A percentile compares a stretch with the other conserved stretches of the same genome.
phyloP scores from a whole-genome alignment of 1,140 invertebrate genomes.

The Mya arenaria region DNA sequence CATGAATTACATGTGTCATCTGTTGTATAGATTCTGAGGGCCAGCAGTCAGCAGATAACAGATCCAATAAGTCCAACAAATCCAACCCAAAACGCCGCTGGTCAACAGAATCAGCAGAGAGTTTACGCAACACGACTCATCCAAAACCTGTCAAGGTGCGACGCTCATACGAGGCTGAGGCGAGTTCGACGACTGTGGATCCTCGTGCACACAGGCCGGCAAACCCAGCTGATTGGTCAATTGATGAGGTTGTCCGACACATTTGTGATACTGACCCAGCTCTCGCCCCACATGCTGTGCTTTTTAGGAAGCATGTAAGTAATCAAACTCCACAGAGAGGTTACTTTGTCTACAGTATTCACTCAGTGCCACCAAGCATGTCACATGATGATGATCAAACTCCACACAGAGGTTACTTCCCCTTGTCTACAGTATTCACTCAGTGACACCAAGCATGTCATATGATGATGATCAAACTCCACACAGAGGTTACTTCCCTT shows the following conservation, averaged over 20 bases:
- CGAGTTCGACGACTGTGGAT: conserved; percentile 80
- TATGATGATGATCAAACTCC: too few species aligned
- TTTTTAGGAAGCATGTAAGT: conserved; percentile 96
- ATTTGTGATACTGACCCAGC: conserved; percentile 92
- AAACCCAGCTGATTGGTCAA: conserved; percentile 91
- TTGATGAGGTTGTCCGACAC: conserved; percentile 96
- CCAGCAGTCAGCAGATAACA: conserved; percentile 9
- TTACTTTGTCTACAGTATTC: too few species aligned
- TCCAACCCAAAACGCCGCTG: conserved; percentile 73
- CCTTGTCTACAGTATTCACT: too few species aligned
- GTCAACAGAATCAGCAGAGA: conserved; percentile 79
- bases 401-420: too few species aligned
- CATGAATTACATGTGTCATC: not conserved
- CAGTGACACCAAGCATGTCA: too few species aligned
- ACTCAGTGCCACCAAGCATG: too few species aligned
- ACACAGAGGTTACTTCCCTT: too few species aligned
- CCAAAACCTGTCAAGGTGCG: conserved; percentile 60
- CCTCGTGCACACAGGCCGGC: conserved; percentile 73
- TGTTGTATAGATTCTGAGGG: conserved; percentile 54
- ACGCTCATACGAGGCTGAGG: conserved; percentile 61
- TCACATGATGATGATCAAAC: too few species aligned
- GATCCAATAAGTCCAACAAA: conserved; percentile 26
- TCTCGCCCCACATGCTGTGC: conserved; percentile 92
- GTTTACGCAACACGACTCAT: conserved; percentile 57
- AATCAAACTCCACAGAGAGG: too few species aligned